These are phyloP conservation scores for Pocillopora grandis DNA, from an alignment of 92 coral and sea anemone genomes.

Conservation along the genomic window DNA sequence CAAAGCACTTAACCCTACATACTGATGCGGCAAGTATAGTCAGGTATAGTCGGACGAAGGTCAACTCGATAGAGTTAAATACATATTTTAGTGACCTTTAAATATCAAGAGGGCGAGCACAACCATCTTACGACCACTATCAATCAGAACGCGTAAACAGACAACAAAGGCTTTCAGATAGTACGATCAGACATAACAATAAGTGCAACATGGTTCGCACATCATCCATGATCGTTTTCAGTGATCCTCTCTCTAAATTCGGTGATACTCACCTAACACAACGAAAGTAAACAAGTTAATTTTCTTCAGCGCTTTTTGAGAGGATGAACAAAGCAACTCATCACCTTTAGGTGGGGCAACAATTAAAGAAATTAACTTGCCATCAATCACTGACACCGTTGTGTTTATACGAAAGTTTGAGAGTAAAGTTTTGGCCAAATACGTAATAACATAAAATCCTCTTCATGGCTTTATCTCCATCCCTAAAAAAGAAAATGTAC, in stretches of 20 bases:
- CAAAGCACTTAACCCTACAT: background rate
- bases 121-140: background rate
- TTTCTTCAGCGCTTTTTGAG: background rate
- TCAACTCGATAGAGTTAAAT: background rate
- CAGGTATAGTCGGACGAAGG: background rate
- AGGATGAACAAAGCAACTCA: slow-evolving; percentile 6
- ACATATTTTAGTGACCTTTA: background rate
- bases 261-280: background rate
- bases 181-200: background rate
- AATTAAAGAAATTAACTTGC: slow-evolving; percentile 44
- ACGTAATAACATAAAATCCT: background rate
- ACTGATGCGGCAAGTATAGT: background rate
- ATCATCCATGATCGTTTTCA: slow-evolving; percentile 3
- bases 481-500: background rate
- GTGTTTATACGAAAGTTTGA: background rate
- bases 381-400: slow-evolving; percentile 64
- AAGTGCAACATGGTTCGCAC: background rate
- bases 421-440: background rate
- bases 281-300: slow-evolving; percentile 1
- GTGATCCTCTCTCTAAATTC: background rate
- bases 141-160: background rate
- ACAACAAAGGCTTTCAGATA: slow-evolving; percentile 6
- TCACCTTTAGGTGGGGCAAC: slow-evolving; percentile 28
- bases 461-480: background rate
- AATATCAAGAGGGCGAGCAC: background rate